These are phyloP conservation scores for Chaetodon auriga DNA, from an alignment of 2,113 vertebrate species.

Conservation along the genomic window DNA sequence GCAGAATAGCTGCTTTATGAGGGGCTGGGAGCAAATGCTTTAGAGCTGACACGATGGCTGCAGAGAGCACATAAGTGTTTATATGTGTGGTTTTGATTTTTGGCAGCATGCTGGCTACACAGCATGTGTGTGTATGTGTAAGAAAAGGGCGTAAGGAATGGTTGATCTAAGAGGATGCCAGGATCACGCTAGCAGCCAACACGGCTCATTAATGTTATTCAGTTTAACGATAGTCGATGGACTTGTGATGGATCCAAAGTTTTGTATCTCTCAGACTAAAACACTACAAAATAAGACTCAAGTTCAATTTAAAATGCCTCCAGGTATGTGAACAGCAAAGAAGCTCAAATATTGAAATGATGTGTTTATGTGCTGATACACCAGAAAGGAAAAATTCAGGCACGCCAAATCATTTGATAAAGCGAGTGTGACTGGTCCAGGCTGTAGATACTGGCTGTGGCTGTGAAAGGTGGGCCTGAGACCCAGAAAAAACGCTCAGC, in stretches of 20 bases:
- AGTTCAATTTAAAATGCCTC: neutral
- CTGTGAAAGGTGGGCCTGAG: constrained; percentile 59
- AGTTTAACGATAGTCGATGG: neutral
- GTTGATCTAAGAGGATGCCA: neutral
- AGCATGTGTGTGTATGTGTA: neutral
- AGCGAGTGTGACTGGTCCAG: constrained; percentile 10
- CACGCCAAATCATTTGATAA: neutral
- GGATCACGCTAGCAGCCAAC: neutral
- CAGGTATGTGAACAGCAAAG: neutral
- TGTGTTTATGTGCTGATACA: neutral
- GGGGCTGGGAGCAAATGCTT: constrained; percentile 2
- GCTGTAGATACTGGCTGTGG: constrained; percentile 39
- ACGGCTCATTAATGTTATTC: neutral
- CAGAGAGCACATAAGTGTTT: constrained; percentile 54
- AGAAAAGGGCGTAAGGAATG: neutral
- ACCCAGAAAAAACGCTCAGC: constrained; percentile 55
- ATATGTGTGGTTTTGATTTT: constrained; percentile 56
- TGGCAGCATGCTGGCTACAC: constrained; percentile 48
- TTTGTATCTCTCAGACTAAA: neutral
- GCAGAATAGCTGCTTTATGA: constrained; percentile 26
- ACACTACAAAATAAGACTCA: neutral
- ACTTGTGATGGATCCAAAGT: neutral
- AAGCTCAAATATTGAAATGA: neutral
- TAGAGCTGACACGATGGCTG: constrained; percentile 10
- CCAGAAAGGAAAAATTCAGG: neutral